Conservation (phyloP, 2,797 vertebrate species). For the Anabacerthia variegaticeps region DNA sequence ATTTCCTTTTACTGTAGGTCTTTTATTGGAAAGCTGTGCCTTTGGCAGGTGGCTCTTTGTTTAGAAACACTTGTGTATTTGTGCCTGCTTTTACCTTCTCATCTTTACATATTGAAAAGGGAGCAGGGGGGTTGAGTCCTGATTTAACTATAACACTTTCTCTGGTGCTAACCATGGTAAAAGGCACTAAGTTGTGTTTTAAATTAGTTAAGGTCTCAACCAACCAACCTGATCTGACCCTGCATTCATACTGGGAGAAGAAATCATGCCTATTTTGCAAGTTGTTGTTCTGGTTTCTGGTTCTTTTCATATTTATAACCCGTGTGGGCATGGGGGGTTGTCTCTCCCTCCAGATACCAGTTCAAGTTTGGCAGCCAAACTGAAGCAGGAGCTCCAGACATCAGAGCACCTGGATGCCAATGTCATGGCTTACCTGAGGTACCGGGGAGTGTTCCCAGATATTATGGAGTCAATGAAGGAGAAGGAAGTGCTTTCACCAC, state of each 20-base stretch:
- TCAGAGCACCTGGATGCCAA: conserved; percentile 76
- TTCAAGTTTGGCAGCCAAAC: conserved; percentile 78
- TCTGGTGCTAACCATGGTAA: neutral
- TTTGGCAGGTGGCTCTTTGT: neutral
- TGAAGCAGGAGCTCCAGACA: conserved; percentile 76
- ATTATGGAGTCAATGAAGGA: conserved; percentile 39
- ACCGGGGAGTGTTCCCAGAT: conserved; percentile 76
- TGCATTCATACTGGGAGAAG: neutral
- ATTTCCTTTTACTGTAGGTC: neutral
- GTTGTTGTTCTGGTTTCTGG: neutral
- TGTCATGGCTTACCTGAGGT: conserved; percentile 77
- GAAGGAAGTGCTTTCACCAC: conserved; percentile 82
- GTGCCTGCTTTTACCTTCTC: neutral
- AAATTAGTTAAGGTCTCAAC: neutral
- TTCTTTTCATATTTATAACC: neutral
- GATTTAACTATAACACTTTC: neutral
- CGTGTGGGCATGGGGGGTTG: neutral
- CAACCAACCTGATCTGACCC: neutral
- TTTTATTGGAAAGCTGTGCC: neutral
- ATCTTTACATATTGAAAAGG: neutral
- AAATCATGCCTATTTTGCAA: neutral
- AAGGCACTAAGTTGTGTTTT: too few species aligned
- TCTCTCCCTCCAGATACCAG: conserved; percentile 77
- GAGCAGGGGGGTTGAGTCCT: neutral
- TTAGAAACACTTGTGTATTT: neutral